phyloP scores from a whole-genome alignment of 1,140 invertebrate species.

The Drosophila parvula region DNA sequence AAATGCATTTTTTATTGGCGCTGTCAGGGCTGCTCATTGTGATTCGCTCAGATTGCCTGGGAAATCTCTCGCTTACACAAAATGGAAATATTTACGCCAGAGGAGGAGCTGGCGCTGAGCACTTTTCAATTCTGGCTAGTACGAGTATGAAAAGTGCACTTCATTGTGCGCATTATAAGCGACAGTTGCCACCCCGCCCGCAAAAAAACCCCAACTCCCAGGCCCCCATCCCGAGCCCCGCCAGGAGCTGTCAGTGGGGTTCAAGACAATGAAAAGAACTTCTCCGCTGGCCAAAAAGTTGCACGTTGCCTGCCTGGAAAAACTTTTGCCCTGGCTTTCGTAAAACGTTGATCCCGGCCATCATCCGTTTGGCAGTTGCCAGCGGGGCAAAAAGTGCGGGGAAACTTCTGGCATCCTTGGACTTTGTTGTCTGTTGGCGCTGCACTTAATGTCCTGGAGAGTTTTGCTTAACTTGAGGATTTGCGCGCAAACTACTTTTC shows the following conservation, averaged over 20 bases:
- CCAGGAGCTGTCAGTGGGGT: conserved; percentile 60
- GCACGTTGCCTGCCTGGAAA: conserved; percentile 56
- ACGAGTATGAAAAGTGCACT: conserved; percentile 79
- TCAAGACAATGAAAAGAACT: conserved; percentile 75
- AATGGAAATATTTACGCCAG: conserved; percentile 52
- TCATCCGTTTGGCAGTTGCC: conserved; percentile 67
- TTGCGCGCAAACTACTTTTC: conserved; percentile 83
- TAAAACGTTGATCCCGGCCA: conserved; percentile 75
- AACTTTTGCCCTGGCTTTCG: conserved; percentile 63
- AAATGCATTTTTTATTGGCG: conserved; percentile 47
- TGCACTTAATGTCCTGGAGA: conserved; percentile 76
- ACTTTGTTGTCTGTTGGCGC: conserved; percentile 71
- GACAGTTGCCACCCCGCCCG: conserved; percentile 54
- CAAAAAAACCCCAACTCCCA: neutral
- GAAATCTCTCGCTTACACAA: conserved; percentile 40
- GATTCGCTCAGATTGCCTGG: conserved; percentile 27
- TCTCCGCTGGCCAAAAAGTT: conserved; percentile 54
- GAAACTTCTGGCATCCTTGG: conserved; percentile 43
- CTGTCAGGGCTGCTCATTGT: conserved; percentile 31
- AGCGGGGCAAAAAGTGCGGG: conserved; percentile 4
- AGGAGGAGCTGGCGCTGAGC: conserved; percentile 52
- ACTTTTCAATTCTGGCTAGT: conserved; percentile 71
- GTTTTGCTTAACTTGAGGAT: conserved; percentile 81
- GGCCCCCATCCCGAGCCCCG: neutral
- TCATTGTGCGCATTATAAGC: conserved; percentile 80